A percentile compares a stretch with the other conserved stretches of the same genome.
phyloP scores from a whole-genome alignment of 2,797 vertebrate genomes.

The Rhinella marina region DNA sequence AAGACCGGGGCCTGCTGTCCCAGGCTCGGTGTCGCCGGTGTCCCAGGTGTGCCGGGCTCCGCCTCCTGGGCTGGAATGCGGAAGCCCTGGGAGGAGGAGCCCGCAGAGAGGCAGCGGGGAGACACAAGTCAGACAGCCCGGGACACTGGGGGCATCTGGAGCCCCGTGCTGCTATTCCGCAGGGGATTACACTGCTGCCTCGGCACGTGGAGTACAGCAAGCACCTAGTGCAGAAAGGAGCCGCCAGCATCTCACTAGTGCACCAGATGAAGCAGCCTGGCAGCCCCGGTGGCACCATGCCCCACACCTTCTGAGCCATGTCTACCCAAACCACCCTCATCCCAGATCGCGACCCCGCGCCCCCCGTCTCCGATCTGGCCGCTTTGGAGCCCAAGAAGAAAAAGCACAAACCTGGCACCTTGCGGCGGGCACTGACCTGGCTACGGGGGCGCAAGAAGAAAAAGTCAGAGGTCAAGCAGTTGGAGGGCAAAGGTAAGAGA shows the following conservation, averaged over 20 bases:
- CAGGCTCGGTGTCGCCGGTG: background rate
- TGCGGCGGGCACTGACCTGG: conserved; percentile 88
- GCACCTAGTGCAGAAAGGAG: background rate
- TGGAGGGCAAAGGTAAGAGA: conserved; percentile 67
- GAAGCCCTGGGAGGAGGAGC: conserved; percentile 50
- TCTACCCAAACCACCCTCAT: conserved; percentile 45
- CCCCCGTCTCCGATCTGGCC: background rate
- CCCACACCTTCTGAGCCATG: conserved; percentile 37
- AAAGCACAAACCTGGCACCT: conserved; percentile 79
- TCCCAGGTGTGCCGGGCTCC: conserved; percentile 38
- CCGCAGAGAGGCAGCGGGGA: conserved; percentile 47
- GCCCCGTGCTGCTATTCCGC: too few relatives aligned
- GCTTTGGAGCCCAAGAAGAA: conserved; percentile 69
- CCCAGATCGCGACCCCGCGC: conserved; percentile 41
- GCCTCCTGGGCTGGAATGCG: conserved; percentile 51
- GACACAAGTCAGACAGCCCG: conserved; percentile 55
- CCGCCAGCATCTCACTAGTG: background rate
- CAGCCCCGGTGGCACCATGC: conserved; percentile 41
- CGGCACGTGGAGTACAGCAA: conserved; percentile 23
- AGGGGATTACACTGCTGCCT: background rate
- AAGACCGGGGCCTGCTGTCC: conserved; percentile 4
- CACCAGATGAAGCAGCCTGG: background rate
- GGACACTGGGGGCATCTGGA: conserved; percentile 28
- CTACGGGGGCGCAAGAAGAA: conserved; percentile 82
- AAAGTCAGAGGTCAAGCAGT: conserved; percentile 67